Percentiles rank a stretch among this genome's conserved stretches.
Evolutionary conservation across 64 coral and sea anemone genomes (phyloP).

Genomic region (Dendronephthya gigantea): DNA sequence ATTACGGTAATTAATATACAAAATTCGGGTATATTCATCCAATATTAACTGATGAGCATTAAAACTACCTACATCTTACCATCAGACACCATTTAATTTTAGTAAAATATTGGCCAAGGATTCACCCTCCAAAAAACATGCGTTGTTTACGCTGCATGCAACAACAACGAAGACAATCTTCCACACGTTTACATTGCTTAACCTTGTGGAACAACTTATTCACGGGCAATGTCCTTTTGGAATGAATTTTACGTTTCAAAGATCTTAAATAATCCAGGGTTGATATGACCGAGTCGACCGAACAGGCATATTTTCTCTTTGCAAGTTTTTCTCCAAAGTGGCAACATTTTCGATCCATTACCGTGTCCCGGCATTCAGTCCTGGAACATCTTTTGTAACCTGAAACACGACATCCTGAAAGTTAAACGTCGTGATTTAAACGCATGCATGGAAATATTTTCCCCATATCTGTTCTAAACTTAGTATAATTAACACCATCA

Average conservation of each 20-base stretch:
- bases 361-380: neutral
- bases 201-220: neutral
- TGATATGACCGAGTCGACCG: neutral
- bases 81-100: no score
- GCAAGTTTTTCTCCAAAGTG: neutral
- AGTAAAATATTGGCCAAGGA: no score
- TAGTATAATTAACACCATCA: no score
- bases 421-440: neutral
- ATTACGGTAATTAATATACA: no score
- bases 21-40: no score
- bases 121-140: no score
- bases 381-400: neutral
- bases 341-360: neutral
- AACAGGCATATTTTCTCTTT: neutral
- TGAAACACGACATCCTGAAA: no score
- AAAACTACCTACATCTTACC: no score
- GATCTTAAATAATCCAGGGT: neutral
- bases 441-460: neutral
- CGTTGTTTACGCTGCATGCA: neutral
- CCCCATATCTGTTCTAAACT: no score
- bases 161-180: neutral
- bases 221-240: neutral
- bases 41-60: no score
- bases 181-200: neutral
- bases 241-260: neutral